Conservation (phyloP, 2,888 invertebrate species). For the Ceraclea dissimilis region DNA sequence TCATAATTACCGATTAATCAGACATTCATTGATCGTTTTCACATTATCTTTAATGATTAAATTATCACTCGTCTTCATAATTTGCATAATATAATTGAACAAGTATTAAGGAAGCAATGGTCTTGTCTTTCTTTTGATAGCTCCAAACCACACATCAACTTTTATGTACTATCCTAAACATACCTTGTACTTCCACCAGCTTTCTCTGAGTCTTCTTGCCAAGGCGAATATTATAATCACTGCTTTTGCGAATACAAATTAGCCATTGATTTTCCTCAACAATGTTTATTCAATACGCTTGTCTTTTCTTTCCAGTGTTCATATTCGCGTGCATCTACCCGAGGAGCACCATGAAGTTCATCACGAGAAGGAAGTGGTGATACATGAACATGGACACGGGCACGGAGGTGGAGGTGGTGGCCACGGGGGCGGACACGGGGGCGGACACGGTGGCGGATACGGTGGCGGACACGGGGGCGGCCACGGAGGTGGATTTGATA, state of each 20-base stretch:
- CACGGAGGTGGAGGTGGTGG: slow-evolving; percentile 31
- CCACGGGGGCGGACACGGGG: slow-evolving; percentile 27
- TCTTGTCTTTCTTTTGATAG: no score
- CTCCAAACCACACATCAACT: no score
- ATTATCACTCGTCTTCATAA: no score
- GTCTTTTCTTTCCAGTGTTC: slow-evolving; percentile 42
- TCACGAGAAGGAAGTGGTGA: slow-evolving; percentile 37
- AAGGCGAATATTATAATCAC: background rate
- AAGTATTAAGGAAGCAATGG: no score
- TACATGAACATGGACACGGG: slow-evolving; percentile 36
- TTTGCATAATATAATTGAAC: no score
- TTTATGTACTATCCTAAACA: no score
- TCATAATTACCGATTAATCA: no score
- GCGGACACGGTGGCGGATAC: slow-evolving; percentile 30
- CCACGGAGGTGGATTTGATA: slow-evolving; percentile 22
- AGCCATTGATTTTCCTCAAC: background rate
- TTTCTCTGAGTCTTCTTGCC: background rate
- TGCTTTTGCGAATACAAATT: background rate
- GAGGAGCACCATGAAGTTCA: slow-evolving; percentile 43
- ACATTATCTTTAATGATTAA: no score
- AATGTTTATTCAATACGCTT: background rate
- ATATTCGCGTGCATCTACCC: slow-evolving; percentile 50
- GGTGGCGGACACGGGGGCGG: slow-evolving; percentile 29
- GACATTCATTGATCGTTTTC: no score
- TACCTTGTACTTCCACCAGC: no score